These are phyloP conservation scores for Etheostoma perlongum DNA, from an alignment of 2,797 vertebrate species.

Conservation along the genomic window DNA sequence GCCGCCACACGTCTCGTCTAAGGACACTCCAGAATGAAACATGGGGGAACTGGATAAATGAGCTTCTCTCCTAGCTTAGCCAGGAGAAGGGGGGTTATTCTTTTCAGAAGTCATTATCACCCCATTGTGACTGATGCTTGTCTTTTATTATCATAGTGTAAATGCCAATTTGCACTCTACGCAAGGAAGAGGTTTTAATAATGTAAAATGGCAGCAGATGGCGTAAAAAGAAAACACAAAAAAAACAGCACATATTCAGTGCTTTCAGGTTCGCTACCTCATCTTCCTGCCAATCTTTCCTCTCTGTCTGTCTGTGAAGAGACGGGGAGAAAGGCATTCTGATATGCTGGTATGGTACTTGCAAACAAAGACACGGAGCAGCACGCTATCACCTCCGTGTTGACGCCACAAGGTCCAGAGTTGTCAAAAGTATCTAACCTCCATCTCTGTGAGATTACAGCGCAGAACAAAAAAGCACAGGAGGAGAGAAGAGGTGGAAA, in stretches of 20 bases:
- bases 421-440: constrained; percentile 86
- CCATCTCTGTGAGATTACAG: constrained; percentile 79
- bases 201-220: constrained; percentile 40
- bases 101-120: constrained; percentile 68
- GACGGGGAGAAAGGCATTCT: constrained; percentile 48
- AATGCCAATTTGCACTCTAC: constrained; percentile 52
- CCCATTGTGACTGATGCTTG: constrained; percentile 64
- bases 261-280: constrained; percentile 45
- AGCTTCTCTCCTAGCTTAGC: constrained; percentile 38
- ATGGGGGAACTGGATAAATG: constrained; percentile 52
- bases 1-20: constrained; percentile 31
- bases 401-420: constrained; percentile 87
- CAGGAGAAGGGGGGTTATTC: constrained; percentile 46
- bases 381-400: constrained; percentile 77
- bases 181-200: constrained; percentile 45
- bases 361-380: constrained; percentile 76
- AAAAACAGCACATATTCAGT: constrained; percentile 23
- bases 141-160: constrained; percentile 54
- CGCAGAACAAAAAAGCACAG: constrained; percentile 36
- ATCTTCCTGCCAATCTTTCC: constrained; percentile 32
- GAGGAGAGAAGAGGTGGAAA: constrained; percentile 54
- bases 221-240: constrained; percentile 29
- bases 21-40: constrained; percentile 56
- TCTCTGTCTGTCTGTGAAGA: constrained; percentile 40
- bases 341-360: constrained; percentile 76